Evolutionary conservation across 2,113 vertebrate genomes (phyloP).

Genomic region (Acinonyx jubatus): DNA sequence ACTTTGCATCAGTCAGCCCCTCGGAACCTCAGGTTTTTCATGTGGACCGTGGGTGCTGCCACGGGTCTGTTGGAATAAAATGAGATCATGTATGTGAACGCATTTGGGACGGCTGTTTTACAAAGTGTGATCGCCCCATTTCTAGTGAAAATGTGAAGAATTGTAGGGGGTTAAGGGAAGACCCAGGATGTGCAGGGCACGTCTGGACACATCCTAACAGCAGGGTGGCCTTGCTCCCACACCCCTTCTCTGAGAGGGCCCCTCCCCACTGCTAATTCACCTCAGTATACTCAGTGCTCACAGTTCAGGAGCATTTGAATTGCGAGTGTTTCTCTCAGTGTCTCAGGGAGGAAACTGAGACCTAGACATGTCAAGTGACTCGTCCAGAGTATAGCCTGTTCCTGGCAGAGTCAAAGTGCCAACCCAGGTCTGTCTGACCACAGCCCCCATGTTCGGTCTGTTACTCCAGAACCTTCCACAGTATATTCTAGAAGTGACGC

Average conservation of each 20-base stretch:
- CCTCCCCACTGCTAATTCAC: neutral
- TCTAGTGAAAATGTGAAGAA: neutral
- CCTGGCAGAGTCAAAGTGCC: neutral
- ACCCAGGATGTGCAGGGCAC: neutral
- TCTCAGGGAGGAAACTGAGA: neutral
- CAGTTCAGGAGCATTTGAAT: neutral
- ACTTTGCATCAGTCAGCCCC: neutral
- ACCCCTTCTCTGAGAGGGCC: rapidly evolving
- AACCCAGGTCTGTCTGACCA: neutral
- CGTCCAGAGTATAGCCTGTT: neutral
- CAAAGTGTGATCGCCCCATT: neutral
- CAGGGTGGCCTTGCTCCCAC: rapidly evolving
- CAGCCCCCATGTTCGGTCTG: too few species aligned
- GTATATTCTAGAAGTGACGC: neutral
- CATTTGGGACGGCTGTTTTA: neutral
- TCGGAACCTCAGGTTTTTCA: neutral
- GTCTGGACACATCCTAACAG: neutral
- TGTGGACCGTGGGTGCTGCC: neutral
- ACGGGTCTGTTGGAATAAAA: neutral
- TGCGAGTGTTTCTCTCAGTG: too few species aligned
- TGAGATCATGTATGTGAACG: rapidly evolving
- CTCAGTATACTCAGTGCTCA: neutral
- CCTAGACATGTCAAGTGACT: neutral
- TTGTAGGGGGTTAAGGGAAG: neutral
- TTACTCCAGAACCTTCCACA: neutral